Evolutionary conservation across 2,888 invertebrate species (phyloP).

Genomic region (Baronia brevicornis): DNA sequence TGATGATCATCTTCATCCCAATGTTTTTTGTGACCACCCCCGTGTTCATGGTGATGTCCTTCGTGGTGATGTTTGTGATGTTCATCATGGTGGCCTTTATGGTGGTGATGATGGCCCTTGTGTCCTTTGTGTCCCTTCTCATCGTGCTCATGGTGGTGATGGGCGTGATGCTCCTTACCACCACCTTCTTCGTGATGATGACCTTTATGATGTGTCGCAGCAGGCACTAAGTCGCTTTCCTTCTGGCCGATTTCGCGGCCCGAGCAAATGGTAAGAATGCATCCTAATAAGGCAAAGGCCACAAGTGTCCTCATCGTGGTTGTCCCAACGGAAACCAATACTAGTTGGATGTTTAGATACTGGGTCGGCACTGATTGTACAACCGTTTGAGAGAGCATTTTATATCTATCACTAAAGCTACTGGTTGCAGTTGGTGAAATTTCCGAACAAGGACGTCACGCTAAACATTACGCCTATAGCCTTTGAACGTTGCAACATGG

Average conservation of each 20-base stretch:
- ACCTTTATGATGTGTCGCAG: constrained; percentile 63
- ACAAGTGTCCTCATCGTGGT: constrained; percentile 62
- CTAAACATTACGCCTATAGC: constrained; percentile 53
- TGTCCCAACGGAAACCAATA: constrained; percentile 20
- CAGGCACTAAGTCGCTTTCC: constrained; percentile 63
- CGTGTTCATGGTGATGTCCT: constrained; percentile 84
- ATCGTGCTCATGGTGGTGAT: constrained; percentile 81
- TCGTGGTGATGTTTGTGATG: constrained; percentile 86
- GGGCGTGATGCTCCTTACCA: constrained; percentile 79
- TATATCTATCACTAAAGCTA: constrained; percentile 57
- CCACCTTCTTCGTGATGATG: constrained; percentile 80
- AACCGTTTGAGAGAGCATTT: constrained; percentile 49
- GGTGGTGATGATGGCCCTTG: constrained; percentile 84
- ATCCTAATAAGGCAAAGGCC: constrained; percentile 57
- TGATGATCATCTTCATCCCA: constrained; percentile 85
- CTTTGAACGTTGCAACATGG: constrained; percentile 47
- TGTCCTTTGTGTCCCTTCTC: constrained; percentile 87
- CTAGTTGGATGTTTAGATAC: constrained; percentile 53
- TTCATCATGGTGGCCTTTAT: constrained; percentile 84
- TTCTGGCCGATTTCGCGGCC: constrained; percentile 52
- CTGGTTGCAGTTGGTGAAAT: constrained; percentile 66
- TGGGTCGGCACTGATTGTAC: constrained; percentile 53
- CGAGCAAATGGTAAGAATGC: constrained; percentile 43
- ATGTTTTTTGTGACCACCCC: constrained; percentile 86
- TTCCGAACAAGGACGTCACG: constrained; percentile 64